Base-by-base conservation (phyloP, 1,140 invertebrate species). In the Tetramorium parvispinum region DNA sequence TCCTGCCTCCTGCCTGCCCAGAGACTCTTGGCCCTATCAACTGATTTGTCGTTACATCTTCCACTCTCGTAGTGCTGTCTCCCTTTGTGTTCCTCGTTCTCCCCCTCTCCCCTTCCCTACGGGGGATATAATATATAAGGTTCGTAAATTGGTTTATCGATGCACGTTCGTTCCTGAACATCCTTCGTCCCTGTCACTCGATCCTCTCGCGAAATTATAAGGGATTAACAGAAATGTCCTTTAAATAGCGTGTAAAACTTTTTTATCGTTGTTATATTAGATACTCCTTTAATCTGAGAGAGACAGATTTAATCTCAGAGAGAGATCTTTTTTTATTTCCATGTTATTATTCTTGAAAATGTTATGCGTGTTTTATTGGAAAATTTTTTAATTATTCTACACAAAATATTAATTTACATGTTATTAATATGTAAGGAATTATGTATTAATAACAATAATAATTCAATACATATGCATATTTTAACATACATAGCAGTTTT, bases 31-130 rank as follows among this genome's bases (percentile, higher is more conserved):
- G 55, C 71, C 82, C 89, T 87, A 66, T 59, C 46, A 57, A 76
- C 86, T 87, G 88, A 86, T 89, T 65, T 76, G 49, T 55, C 66
- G 21, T 61, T 70, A 59, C 27, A 51, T 81, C 65, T 71, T 82
- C 40, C 51, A 43, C 40, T 51, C 57, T n/a, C 43, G 11, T 5
- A 8, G 16, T 0, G 1, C 8, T 21, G 37, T 32, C 43, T 21
- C 3, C 11, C 32, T 32, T 53, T 40, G 61, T 43, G 13, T 16
- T 51, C n/a, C 65, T n/a, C 21, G 7, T 7, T 5, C 32, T 16
- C 27, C 10, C 3, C 32, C 32, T 32, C 3, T 3, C 32, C 32
- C 32, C 4, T 32, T 32, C 3, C 32, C 32, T 32, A n/a, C 13
- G 1, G 71, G 46, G 46, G n/a, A n/a, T n/a, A n/a, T n/a, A n/a